Conservation (phyloP, 2,888 invertebrate species). For the Dione vanillae region DNA sequence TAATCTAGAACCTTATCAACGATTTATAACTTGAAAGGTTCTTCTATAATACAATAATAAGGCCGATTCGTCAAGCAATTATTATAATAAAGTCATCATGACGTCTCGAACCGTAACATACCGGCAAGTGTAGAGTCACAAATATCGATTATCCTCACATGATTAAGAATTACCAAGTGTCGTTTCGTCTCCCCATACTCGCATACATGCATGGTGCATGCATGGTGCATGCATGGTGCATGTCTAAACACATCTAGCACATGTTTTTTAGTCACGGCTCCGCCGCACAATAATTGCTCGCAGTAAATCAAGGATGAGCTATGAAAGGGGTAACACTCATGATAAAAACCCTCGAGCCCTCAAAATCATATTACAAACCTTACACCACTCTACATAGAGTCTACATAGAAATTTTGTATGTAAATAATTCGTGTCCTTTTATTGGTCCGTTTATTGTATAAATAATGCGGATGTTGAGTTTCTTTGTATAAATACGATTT, state of each 20-base stretch:
- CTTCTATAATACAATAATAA: neutral
- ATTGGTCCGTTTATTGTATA: constrained; percentile 27
- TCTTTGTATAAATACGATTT: constrained; percentile 37
- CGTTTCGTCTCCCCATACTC: constrained; percentile 15
- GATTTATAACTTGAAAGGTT: no score
- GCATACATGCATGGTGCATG: constrained; percentile 8
- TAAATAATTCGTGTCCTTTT: constrained; percentile 12
- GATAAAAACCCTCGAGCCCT: constrained; percentile 60
- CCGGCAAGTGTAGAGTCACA: constrained; percentile 1
- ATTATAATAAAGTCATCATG: constrained; percentile 1
- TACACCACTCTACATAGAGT: constrained; percentile 16
- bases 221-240: constrained; percentile 11
- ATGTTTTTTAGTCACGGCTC: constrained; percentile 45
- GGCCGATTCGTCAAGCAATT: neutral
- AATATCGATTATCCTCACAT: constrained; percentile 29
- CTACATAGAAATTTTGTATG: neutral
- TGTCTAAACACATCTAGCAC: constrained; percentile 45
- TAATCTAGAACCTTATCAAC: no score
- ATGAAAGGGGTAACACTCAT: constrained; percentile 68
- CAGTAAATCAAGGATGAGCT: constrained; percentile 73
- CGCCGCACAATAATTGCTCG: constrained; percentile 60
- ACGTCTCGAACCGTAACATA: neutral
- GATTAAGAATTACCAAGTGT: constrained; percentile 41
- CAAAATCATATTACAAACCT: constrained; percentile 36
- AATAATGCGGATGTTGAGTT: constrained; percentile 39